phyloP scores from a whole-genome alignment of 2,797 vertebrate species.

The Pelobates cultripes region DNA sequence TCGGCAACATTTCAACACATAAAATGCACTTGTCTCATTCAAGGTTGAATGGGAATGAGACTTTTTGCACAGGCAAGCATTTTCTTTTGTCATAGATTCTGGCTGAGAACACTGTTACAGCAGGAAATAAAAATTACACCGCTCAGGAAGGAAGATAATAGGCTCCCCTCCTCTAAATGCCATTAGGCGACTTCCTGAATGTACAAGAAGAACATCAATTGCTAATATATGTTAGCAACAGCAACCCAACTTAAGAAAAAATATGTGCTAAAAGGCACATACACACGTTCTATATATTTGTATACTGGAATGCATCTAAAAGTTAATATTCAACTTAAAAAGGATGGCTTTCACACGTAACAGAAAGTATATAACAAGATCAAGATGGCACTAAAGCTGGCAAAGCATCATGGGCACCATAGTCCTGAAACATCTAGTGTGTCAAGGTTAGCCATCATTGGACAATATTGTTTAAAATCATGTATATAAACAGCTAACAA shows the following conservation, averaged over 20 bases:
- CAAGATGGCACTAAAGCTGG: background rate
- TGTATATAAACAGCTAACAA: no score
- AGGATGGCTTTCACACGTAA: background rate
- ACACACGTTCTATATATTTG: background rate
- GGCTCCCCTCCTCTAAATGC: conserved; percentile 77
- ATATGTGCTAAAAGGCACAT: conserved; percentile 20
- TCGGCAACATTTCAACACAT: conserved; percentile 49
- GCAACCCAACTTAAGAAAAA: background rate
- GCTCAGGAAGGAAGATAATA: conserved; percentile 87
- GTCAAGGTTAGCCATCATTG: no score
- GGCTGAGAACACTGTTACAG: conserved; percentile 75
- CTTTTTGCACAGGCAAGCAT: conserved; percentile 55
- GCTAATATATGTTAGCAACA: conserved; percentile 55
- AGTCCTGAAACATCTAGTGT: no score
- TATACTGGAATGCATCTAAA: no score
- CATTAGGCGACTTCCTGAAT: conserved; percentile 90
- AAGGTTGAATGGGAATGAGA: conserved; percentile 53
- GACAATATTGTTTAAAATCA: no score
- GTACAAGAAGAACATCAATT: conserved; percentile 71
- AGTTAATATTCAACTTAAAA: no score
- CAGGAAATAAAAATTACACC: conserved; percentile 88
- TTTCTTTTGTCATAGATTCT: conserved; percentile 62
- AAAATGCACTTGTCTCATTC: conserved; percentile 54
- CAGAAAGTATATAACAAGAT: background rate
- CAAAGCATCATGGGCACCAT: no score